Base-by-base conservation (phyloP, 2,797 vertebrate genomes). In the Mareca penelope region DNA sequence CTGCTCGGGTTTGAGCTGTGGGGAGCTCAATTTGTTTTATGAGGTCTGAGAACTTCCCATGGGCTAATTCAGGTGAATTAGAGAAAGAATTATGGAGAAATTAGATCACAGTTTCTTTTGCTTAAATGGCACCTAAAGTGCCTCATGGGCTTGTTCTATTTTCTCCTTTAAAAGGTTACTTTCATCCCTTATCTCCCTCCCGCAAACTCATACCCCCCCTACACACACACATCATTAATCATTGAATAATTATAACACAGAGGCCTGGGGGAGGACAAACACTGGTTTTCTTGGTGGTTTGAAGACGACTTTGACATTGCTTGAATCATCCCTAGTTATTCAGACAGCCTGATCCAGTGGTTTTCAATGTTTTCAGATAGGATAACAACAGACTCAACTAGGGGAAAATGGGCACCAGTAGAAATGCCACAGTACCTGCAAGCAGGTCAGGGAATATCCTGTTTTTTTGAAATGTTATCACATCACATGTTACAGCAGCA, bases 181-280 rank as follows among this genome's bases (percentile, higher is more conserved):
- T 89, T 89, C 37, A 87, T 90, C 72, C 81, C 42, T 78, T 91
- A 89, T 92, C 85, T 95, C 57, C 59, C 65, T 75, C 56, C 80
- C 5, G 1, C 63, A 85, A 73, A 63, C 35, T 78, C 33, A 44
- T 29, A 37, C 40, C 16, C 16, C 40, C 16, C 42, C 4, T 4
- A 4, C 42, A 42, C 42, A 42, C 17, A 42, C 55, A 14, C 73
- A 39, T 37, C 53, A 14, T 76, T 80, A 82, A 80, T 57, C 39
- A 44, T 59, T 86, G 70, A 80, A 64, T 86, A 79, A 93, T 84
- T 84, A 14, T 39, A 78, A 37, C 52, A 44, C 9, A 12, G 6
- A 67, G 70, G 39, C 80, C 82, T 26, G 63, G 75, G 86, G 79
- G 76, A 93, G n/a, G 44, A 40, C 55, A 84, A 87, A 67, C 39